Conservation (phyloP, 1,140 invertebrate genomes). For the Leptopilina boulardi region DNA sequence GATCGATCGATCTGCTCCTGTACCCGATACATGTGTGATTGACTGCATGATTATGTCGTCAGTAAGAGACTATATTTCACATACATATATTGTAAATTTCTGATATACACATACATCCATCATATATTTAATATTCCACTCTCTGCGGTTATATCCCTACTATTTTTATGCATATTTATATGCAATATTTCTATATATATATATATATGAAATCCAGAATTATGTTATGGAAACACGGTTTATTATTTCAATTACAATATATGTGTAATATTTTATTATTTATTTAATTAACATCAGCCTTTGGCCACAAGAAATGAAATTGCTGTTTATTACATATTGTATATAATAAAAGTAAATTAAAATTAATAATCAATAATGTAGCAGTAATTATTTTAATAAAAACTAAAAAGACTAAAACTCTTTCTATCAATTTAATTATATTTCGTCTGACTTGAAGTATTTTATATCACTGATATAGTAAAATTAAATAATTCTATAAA, state of each 20-base stretch:
- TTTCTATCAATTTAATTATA: too few species aligned
- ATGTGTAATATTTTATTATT: neutral
- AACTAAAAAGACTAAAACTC: too few species aligned
- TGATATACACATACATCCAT: neutral
- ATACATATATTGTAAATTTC: neutral
- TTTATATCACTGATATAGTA: too few species aligned
- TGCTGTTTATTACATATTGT: too few species aligned
- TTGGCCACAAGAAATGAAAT: too few species aligned
- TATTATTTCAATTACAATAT: too few species aligned
- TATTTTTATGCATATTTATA: constrained; percentile 20
- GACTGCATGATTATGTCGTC: constrained; percentile 25
- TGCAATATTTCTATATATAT: neutral
- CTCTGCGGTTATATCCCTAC: neutral
- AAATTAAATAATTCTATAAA: too few species aligned
- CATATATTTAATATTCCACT: neutral
- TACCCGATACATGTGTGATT: constrained; percentile 11
- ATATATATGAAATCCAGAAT: neutral
- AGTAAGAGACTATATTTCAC: neutral
- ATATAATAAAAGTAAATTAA: too few species aligned
- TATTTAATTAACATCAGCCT: too few species aligned
- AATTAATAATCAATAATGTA: too few species aligned
- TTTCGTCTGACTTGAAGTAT: too few species aligned
- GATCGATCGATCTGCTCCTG: constrained; percentile 11
- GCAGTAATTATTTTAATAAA: too few species aligned
- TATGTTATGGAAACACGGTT: neutral